phyloP scores from a whole-genome alignment of 2,888 invertebrate species.

The Polymixis lichenea region DNA sequence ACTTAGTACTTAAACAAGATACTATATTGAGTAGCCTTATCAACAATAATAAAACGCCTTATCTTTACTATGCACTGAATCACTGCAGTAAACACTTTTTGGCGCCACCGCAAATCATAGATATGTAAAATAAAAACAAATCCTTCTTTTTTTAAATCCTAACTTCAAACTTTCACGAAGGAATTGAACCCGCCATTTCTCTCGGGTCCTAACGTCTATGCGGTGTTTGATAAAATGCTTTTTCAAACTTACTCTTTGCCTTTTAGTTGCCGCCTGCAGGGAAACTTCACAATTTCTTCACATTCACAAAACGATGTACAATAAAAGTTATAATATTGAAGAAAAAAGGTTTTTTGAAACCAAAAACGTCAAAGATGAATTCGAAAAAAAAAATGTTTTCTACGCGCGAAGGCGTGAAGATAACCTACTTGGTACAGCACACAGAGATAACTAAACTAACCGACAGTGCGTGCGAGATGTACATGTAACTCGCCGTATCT shows the following conservation, averaged over 20 bases:
- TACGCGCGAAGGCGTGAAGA: constrained; percentile 13
- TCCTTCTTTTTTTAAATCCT: constrained; percentile 5
- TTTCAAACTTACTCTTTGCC: constrained; percentile 47
- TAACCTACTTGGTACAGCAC: constrained; percentile 44
- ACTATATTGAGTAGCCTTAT: constrained; percentile 31
- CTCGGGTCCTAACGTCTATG: constrained; percentile 21
- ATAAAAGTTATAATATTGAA: neutral
- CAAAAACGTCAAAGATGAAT: neutral
- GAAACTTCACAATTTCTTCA: constrained; percentile 37
- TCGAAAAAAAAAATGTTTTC: constrained; percentile 2
- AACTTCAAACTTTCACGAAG: constrained; percentile 32
- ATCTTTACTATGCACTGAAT: constrained; percentile 44
- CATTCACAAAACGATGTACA: constrained; percentile 32
- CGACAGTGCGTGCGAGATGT: constrained; percentile 51
- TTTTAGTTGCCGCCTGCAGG: constrained; percentile 17
- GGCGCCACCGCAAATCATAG: constrained; percentile 24
- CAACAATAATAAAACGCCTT: constrained; percentile 40
- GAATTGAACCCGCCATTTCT: constrained; percentile 38
- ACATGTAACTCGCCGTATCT: constrained; percentile 54
- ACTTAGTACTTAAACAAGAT: constrained; percentile 23
- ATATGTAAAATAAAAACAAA: constrained; percentile 18
- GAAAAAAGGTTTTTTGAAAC: neutral
- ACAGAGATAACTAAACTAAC: constrained; percentile 57
- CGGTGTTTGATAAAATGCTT: constrained; percentile 45
- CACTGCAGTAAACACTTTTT: constrained; percentile 42